Evolutionary conservation across 2,888 invertebrate species (phyloP).

Genomic region (Orthonevra nobilis): DNA sequence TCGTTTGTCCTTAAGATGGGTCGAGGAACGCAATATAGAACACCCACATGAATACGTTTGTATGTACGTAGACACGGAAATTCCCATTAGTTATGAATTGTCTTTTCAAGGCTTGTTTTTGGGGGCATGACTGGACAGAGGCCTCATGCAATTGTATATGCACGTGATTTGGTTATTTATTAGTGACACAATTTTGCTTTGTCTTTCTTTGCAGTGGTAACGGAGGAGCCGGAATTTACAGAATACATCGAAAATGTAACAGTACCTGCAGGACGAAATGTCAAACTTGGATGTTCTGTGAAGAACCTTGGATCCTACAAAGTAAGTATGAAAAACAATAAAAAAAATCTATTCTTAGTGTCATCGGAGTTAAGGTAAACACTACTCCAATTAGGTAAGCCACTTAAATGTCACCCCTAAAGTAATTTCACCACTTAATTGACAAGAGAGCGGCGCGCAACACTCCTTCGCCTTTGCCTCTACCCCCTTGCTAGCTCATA

Average conservation of each 20-base stretch:
- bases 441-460: constrained; percentile 39
- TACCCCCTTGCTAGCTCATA: constrained; percentile 1
- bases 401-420: constrained; percentile 39
- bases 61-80: neutral
- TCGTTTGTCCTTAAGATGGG: constrained; percentile 52
- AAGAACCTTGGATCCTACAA: constrained; percentile 95
- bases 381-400: constrained; percentile 40
- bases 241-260: constrained; percentile 95
- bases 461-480: constrained; percentile 23
- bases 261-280: constrained; percentile 89
- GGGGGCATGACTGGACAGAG: neutral
- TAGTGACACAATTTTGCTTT: constrained; percentile 14
- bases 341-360: constrained; percentile 2
- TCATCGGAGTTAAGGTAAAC: constrained; percentile 26
- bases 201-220: constrained; percentile 83
- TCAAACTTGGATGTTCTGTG: constrained; percentile 93
- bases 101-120: constrained; percentile 17
- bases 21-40: too few relatives aligned
- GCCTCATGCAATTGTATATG: constrained; percentile 46
- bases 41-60: too few relatives aligned
- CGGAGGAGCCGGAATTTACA: constrained; percentile 93
- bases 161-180: constrained; percentile 57
- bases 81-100: constrained; percentile 44
- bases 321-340: constrained; percentile 82
- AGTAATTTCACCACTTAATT: constrained; percentile 46